Base-by-base conservation (phyloP, 2,888 invertebrate species). In the Anoplius nigerrimus region DNA sequence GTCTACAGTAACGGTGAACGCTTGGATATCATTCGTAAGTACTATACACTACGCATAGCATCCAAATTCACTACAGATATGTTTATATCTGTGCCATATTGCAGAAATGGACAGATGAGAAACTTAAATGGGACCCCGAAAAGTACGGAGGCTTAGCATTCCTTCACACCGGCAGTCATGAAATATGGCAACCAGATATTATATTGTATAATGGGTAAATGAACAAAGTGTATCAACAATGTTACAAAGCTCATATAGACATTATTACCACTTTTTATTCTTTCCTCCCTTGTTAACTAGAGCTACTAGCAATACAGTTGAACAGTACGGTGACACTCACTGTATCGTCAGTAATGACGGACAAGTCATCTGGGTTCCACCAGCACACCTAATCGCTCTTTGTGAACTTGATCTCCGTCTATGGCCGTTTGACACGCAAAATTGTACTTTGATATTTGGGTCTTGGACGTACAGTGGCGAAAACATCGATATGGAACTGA, bases 141-240 rank as follows among this genome's bases (percentile, higher is more conserved):
- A 91, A 92, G 21, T 94, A 94, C 75, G 93, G 92, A 77, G 93
- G 92, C 27, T 90, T 95, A 89, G 20, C 87, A 88, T n/a, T n/a
- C 51, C 88, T 93, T 46, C 91, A 93, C 84, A 89, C 94, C 81
- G 91, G 92, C 8, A 92, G 92, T 67, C 93, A 93, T 86, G 94
- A 95, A 84, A 90, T 95, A 77, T 96, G 96, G 95, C 92, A 92
- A 86, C 96, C 95, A 2, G 95, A 95, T 87, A 90, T 95, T 69
- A 91, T 91, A 71, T 90, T 95, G 15, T 92, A 93, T 78, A 95
- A 95, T 89, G 92, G 92, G 89, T 92, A 82, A 2, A 1, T 64
- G 18, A 15, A 54, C n/a, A 13, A 34, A 34, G 1, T 6, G 4
- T n/a, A 53, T 15, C 22, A n/a, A 59, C 21, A 46, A 18, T 11